Conservation (phyloP, 2,797 vertebrate species). For the Setipinna tenuifilis region DNA sequence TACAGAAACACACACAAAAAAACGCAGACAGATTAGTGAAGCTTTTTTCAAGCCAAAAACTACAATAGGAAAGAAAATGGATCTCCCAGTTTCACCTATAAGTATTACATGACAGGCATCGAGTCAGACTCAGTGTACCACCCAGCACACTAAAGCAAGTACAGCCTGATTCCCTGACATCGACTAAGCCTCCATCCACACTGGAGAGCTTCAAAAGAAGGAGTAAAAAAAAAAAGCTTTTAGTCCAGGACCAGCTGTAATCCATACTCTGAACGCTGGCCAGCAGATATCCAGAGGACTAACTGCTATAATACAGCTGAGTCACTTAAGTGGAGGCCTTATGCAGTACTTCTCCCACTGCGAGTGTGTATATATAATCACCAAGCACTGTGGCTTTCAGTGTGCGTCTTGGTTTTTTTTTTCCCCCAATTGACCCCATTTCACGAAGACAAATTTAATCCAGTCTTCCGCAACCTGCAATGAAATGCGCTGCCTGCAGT, state of each 20-base stretch:
- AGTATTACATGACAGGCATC: background rate
- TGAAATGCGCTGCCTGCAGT: background rate
- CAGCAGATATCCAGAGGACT: background rate
- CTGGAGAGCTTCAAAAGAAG: too few relatives aligned
- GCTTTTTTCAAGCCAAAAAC: background rate
- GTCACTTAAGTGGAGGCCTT: background rate
- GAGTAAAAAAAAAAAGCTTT: too few relatives aligned
- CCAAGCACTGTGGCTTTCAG: background rate
- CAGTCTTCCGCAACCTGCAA: conserved; percentile 2
- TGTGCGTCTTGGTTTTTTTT: background rate
- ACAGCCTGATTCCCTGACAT: too few relatives aligned
- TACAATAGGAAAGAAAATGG: background rate
- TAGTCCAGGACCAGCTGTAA: too few relatives aligned
- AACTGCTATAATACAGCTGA: background rate
- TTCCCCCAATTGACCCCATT: background rate
- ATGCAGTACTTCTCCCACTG: background rate
- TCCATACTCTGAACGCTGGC: background rate
- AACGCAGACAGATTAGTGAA: background rate
- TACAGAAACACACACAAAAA: conserved; percentile 54
- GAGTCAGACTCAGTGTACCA: background rate
- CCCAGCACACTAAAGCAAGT: background rate
- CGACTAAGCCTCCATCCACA: too few relatives aligned
- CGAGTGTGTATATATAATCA: background rate
- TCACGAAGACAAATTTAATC: background rate
- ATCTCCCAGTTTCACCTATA: background rate